Conservation (phyloP, 2,888 invertebrate genomes). For the Choreutis nemorana region DNA sequence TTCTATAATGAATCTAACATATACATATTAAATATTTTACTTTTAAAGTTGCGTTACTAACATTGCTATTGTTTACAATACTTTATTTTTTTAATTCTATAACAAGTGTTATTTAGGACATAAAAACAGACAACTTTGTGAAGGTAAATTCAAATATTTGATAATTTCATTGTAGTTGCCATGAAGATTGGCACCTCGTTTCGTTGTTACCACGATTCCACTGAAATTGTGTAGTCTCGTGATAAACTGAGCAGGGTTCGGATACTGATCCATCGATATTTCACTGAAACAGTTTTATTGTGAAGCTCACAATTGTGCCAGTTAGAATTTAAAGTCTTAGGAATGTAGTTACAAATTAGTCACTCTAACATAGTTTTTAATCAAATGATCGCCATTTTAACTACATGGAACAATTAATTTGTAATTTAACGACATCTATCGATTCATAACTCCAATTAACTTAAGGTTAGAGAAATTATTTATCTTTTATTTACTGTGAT, state of each 20-base stretch:
- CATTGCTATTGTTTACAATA: no score
- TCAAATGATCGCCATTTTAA: slow-evolving; percentile 26
- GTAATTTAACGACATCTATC: slow-evolving; percentile 17
- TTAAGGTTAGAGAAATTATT: slow-evolving; percentile 21
- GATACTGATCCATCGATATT: slow-evolving; percentile 34
- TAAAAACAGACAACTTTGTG: no score
- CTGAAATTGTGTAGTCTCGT: slow-evolving; percentile 29
- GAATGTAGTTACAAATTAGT: slow-evolving; percentile 38
- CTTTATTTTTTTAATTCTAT: no score
- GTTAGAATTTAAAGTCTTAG: slow-evolving; percentile 43
- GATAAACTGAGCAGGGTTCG: slow-evolving; percentile 54
- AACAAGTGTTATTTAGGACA: no score
- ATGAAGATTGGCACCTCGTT: no score
- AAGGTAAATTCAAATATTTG: no score
- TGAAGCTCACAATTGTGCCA: slow-evolving; percentile 63
- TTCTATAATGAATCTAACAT: no score
- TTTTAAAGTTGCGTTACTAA: no score
- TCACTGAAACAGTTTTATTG: slow-evolving; percentile 29
- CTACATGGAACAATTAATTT: slow-evolving; percentile 16
- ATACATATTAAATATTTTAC: no score
- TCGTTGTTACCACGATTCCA: no score
- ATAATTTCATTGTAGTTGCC: no score
- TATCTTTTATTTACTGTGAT: slow-evolving; percentile 53
- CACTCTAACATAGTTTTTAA: slow-evolving; percentile 26
- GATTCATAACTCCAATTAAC: slow-evolving; percentile 38